Conservation (phyloP, 2,888 invertebrate genomes). For the Tipula vernalis region DNA sequence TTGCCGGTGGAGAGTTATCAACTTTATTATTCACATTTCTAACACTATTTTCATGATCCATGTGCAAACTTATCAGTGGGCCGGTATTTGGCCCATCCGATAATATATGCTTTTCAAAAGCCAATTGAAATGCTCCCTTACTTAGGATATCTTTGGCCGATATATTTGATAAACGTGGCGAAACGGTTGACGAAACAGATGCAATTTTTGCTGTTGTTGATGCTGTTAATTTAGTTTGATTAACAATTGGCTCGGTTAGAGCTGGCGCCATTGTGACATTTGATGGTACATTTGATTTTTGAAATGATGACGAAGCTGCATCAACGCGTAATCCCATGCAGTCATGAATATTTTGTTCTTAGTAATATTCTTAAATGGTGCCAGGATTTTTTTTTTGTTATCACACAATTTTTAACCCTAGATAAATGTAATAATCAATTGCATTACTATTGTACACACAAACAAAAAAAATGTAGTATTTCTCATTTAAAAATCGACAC, state of each 20-base stretch:
- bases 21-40: background rate
- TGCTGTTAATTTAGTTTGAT: slow-evolving; percentile 32
- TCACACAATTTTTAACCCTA: background rate
- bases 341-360: background rate
- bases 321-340: background rate
- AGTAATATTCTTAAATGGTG: background rate
- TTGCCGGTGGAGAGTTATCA: background rate
- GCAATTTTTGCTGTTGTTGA: slow-evolving; percentile 34
- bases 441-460: background rate
- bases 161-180: slow-evolving; percentile 21
- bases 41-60: slow-evolving; percentile 13
- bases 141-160: slow-evolving; percentile 5
- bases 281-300: slow-evolving; percentile 47
- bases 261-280: slow-evolving; percentile 78
- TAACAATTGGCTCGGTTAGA: slow-evolving; percentile 60
- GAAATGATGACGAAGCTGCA: slow-evolving; percentile 21
- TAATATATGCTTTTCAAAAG: slow-evolving; percentile 19
- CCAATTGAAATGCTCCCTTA: slow-evolving; percentile 20
- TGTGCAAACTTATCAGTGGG: slow-evolving; percentile 12
- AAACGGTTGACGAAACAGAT: slow-evolving; percentile 32
- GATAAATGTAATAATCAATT: background rate
- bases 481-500: background rate
- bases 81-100: slow-evolving; percentile 14
- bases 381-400: background rate
- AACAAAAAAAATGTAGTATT: background rate